Evolutionary conservation across 2,797 vertebrate species (phyloP), one percentile per base, ranked within the genome.

Genomic region (Rhynchotus rufescens): DNA sequence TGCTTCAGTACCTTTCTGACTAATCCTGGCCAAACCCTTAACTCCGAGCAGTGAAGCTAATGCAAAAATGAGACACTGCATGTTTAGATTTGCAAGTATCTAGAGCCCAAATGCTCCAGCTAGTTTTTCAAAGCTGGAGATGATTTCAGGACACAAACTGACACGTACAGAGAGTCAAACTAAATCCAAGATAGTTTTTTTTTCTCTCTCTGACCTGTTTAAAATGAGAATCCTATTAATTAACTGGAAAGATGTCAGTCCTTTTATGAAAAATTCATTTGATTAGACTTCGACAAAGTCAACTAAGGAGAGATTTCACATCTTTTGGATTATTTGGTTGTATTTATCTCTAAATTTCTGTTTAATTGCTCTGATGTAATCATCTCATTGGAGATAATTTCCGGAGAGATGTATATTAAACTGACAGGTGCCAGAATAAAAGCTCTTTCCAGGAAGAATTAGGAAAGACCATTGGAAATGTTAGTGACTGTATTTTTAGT

Each of bases 311-410:
- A 64, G 19, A 56, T 62, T 85, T 87, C 72, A 44, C 1, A 2
- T 82, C 25, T 84, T 74, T 84, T 34, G 72, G n/a, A 68, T 90
- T 82, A 69, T 71, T 82, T 90, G 45, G 36, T 76, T 74, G 34
- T 77, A 23, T 77, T 91, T 91, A 69, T 91, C 91, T 75, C 79
- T 87, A 68, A 83, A 87, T 84, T 94, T 76, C 71, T 85, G 6
- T 32, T 83, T 77, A 93, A 66, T 64, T 91, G 17, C 56, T 80
- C 62, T 87, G 76, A 93, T 20, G 59, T 42, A 84, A 85, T 92
- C 7, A 61, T 38, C 30, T 83, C 14, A 60, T 66, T 86, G 47
- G 47, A 93, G 40, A 52, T 78, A 26, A 75, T 80, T 92, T 93
- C 84, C 77, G 90, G 79, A 89, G 62, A 92, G 40, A 83, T 36